Percentiles rank a stretch among this genome's conserved stretches.
Evolutionary conservation across 2,888 invertebrate species (phyloP).

Genomic region (Acronicta alni): DNA sequence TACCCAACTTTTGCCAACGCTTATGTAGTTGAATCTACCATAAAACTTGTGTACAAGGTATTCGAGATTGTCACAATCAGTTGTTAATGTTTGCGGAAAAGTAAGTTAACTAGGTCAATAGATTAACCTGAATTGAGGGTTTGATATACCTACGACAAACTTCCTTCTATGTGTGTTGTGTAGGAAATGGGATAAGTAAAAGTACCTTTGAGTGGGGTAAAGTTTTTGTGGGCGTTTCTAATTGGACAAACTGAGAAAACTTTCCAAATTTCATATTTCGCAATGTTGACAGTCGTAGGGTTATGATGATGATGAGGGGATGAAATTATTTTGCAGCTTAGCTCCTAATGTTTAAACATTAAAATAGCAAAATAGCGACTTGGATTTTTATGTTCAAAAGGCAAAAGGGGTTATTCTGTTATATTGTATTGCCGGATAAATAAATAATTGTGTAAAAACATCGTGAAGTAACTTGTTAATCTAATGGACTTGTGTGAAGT

Average conservation of each 20-base stretch:
- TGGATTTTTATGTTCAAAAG: too few relatives aligned
- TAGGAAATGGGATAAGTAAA: background rate
- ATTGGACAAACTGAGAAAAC: background rate
- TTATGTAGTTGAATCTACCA: background rate
- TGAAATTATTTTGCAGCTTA: background rate
- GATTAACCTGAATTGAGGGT: conserved; percentile 35
- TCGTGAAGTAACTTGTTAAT: too few relatives aligned
- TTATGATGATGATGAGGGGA: background rate
- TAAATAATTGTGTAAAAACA: too few relatives aligned
- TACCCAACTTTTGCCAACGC: background rate
- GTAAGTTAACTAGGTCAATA: conserved; percentile 41
- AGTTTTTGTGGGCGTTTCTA: background rate
- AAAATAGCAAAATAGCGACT: too few relatives aligned
- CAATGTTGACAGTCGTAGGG: background rate
- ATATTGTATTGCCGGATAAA: too few relatives aligned
- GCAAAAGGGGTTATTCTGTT: too few relatives aligned
- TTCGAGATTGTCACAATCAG: conserved; percentile 33
- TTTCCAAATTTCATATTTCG: background rate
- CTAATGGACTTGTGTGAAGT: too few relatives aligned
- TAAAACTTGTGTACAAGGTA: background rate
- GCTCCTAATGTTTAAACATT: too few relatives aligned
- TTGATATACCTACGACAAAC: conserved; percentile 2
- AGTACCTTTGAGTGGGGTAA: background rate
- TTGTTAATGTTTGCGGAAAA: conserved; percentile 35
- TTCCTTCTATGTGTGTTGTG: background rate